Evolutionary conservation across 2,797 vertebrate genomes (phyloP).

Genomic region (Borostomias antarcticus): DNA sequence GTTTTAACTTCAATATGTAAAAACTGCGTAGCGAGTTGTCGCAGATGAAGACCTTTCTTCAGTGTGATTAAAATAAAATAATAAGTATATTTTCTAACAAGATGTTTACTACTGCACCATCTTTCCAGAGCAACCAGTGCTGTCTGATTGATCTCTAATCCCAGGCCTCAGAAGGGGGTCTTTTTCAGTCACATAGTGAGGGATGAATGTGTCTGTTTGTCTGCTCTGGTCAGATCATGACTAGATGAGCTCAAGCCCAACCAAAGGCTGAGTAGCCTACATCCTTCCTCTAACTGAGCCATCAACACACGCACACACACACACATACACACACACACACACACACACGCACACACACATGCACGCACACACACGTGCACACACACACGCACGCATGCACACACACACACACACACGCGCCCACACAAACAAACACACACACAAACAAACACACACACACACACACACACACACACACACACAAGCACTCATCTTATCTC

Average conservation of each 20-base stretch:
- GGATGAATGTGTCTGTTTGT: neutral
- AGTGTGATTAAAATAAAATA: no score
- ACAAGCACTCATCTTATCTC: conserved; percentile 58
- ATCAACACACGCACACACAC: conserved; percentile 21
- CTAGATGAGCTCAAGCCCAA: neutral
- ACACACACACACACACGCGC: conserved; percentile 10
- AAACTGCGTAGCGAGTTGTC: no score
- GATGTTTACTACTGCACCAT: neutral
- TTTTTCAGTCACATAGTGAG: neutral
- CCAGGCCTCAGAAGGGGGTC: neutral
- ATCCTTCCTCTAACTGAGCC: conserved; percentile 2
- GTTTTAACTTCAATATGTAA: no score
- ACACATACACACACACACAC: conserved; percentile 40
- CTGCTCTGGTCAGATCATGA: neutral
- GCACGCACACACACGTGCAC: conserved; percentile 31
- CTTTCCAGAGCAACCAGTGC: neutral
- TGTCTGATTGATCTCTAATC: neutral
- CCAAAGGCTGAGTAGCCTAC: neutral
- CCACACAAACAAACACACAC: conserved; percentile 40
- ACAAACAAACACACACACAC: conserved; percentile 40
- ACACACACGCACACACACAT: conserved; percentile 21
- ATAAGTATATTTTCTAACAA: no score
- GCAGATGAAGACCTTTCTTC: no score
- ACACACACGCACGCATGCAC: conserved; percentile 38
- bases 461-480: conserved; percentile 29